Conservation (phyloP, 2,888 invertebrate species). For the Nesidiocoris tenuis region DNA sequence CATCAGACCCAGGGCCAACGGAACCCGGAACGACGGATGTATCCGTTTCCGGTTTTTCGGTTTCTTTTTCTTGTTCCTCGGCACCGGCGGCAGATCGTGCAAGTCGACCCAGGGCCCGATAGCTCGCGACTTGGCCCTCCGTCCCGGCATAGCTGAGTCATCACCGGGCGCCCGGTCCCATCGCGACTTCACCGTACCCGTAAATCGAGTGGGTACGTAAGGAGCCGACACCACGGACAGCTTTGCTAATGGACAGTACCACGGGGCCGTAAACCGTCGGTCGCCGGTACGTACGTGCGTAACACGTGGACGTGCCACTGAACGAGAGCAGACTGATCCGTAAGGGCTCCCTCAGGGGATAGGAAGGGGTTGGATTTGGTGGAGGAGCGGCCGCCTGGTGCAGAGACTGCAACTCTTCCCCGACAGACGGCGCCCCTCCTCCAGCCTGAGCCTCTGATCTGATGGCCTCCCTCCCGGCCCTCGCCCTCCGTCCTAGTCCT, state of each 20-base stretch:
- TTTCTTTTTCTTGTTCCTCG: slow-evolving; percentile 40
- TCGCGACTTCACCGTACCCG: neutral
- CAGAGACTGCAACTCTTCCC: neutral
- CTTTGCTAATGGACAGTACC: neutral
- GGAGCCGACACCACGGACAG: neutral
- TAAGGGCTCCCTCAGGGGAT: neutral
- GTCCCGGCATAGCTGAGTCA: slow-evolving; percentile 43
- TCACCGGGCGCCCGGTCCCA: slow-evolving; percentile 20
- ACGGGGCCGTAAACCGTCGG: neutral
- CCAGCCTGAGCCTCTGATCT: too few relatives aligned
- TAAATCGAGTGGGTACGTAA: too few relatives aligned
- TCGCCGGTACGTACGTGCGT: neutral
- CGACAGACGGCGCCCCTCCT: neutral
- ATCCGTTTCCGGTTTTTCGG: slow-evolving; percentile 57
- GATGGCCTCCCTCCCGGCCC: neutral
- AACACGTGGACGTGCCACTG: neutral
- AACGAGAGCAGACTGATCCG: neutral
- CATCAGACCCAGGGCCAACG: slow-evolving; percentile 60
- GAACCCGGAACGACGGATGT: slow-evolving; percentile 57
- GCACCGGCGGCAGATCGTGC: slow-evolving; percentile 33
- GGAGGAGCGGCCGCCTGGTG: neutral
- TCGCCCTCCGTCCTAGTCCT: too few relatives aligned
- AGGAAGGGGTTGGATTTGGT: neutral
- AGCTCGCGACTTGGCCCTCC: slow-evolving; percentile 37
- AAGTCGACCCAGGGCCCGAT: slow-evolving; percentile 43